phyloP scores from a whole-genome alignment of 2,888 invertebrate genomes.

The Caenorhabditis sp. region DNA sequence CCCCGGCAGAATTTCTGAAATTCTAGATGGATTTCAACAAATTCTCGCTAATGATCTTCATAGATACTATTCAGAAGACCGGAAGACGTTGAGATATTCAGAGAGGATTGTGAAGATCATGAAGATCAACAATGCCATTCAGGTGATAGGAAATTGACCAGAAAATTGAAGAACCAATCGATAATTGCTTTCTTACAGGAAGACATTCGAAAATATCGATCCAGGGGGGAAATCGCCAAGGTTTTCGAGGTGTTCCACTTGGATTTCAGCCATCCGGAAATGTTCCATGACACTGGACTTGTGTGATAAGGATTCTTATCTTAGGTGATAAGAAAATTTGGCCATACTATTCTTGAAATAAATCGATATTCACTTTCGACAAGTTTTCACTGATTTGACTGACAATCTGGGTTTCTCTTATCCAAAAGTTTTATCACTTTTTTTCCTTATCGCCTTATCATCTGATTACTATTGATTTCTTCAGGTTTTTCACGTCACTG shows the following conservation, averaged over 20 bases:
- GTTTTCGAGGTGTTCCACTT: slow-evolving; percentile 31
- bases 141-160: not conserved
- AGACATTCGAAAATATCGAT: slow-evolving; percentile 46
- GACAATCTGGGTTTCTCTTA: too few species aligned
- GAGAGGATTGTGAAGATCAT: slow-evolving; percentile 58
- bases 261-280: slow-evolving; percentile 44
- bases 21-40: slow-evolving; percentile 40
- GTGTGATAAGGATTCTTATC: not conserved
- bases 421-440: too few species aligned
- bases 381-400: too few species aligned
- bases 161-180: not conserved
- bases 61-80: slow-evolving; percentile 44
- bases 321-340: too few species aligned
- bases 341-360: too few species aligned
- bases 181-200: slow-evolving; percentile 46
- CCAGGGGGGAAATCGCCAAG: slow-evolving; percentile 41
- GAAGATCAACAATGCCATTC: slow-evolving; percentile 59
- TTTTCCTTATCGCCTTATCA: too few species aligned
- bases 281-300: slow-evolving; percentile 34
- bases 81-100: slow-evolving; percentile 44
- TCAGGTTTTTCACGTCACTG: too few species aligned
- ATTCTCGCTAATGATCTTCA: slow-evolving; percentile 52
- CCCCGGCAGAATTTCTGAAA: slow-evolving; percentile 11
- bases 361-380: too few species aligned
- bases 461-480: too few species aligned